phyloP scores from a whole-genome alignment of 2,113 vertebrate species.

The Setophaga petechia region DNA sequence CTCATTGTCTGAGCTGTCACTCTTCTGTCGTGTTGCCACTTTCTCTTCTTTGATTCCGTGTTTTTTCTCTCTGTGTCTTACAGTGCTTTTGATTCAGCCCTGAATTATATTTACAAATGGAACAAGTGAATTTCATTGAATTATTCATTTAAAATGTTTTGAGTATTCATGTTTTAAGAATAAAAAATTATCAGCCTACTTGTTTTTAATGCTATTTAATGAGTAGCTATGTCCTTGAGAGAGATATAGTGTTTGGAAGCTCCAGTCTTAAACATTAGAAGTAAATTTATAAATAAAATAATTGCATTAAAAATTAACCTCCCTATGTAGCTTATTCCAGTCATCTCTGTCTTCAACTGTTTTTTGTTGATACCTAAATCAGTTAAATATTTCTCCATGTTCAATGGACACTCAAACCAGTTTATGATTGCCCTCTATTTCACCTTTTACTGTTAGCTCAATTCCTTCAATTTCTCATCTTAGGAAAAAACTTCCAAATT shows the following conservation, averaged over 20 bases:
- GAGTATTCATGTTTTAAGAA: not conserved
- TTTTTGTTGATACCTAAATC: not conserved
- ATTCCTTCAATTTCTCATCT: not conserved
- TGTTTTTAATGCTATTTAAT: constrained; percentile 6
- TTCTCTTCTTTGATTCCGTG: not conserved
- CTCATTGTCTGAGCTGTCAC: not conserved
- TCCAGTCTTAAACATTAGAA: not conserved
- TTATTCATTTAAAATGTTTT: constrained; percentile 29
- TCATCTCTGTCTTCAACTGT: not conserved
- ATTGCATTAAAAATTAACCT: constrained; percentile 7
- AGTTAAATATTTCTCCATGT: not conserved
- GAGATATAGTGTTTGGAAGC: not conserved
- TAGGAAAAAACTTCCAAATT: not conserved
- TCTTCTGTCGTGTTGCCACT: not conserved
- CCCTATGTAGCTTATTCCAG: not conserved
- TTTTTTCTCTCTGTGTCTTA: not conserved
- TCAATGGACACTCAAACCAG: not conserved
- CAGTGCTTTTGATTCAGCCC: not conserved
- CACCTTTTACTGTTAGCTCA: not conserved
- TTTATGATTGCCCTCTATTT: not conserved
- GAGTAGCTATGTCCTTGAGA: not conserved
- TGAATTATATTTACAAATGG: not conserved
- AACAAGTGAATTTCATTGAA: constrained; percentile 15
- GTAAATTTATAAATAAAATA: constrained; percentile 3
- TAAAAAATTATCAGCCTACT: not conserved